These are phyloP conservation scores for Steatocranus sp. DNA, from an alignment of 2,797 vertebrate species.

Conservation along the genomic window DNA sequence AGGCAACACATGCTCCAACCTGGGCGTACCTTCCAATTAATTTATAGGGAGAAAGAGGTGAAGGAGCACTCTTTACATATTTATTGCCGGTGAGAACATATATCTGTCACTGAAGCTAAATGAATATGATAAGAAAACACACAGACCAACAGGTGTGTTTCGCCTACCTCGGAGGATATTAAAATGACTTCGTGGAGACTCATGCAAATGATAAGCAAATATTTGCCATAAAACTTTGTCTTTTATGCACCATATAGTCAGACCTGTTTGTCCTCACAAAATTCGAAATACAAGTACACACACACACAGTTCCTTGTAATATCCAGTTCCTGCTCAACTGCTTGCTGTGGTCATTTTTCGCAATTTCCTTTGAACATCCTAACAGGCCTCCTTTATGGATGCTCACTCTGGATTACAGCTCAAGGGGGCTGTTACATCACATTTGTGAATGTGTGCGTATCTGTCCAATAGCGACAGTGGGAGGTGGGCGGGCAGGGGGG, in stretches of 20 bases:
- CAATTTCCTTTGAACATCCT: conserved; percentile 20
- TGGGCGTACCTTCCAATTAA: not conserved
- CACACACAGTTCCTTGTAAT: not conserved
- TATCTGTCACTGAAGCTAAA: not conserved
- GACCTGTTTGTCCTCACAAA: not conserved
- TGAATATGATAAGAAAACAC: not conserved
- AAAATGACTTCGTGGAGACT: not conserved
- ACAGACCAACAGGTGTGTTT: not conserved
- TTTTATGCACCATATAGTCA: not conserved
- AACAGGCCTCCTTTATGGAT: conserved; percentile 14
- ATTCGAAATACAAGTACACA: not conserved
- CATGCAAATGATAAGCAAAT: not conserved
- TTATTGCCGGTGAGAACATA: not conserved
- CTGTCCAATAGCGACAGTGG: conserved; percentile 17
- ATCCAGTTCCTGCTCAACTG: not conserved
- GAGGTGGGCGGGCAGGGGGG: not conserved
- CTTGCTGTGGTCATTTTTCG: not conserved
- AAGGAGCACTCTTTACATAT: not conserved
- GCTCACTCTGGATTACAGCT: conserved; percentile 32
- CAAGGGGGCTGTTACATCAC: conserved; percentile 42
- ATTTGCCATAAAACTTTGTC: not conserved
- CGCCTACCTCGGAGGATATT: not conserved
- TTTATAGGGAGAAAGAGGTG: not conserved
- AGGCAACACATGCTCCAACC: not conserved
- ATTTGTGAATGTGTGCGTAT: conserved; percentile 35